phyloP scores from a whole-genome alignment of 2,797 vertebrate genomes.

The Brachyalestes nurse region DNA sequence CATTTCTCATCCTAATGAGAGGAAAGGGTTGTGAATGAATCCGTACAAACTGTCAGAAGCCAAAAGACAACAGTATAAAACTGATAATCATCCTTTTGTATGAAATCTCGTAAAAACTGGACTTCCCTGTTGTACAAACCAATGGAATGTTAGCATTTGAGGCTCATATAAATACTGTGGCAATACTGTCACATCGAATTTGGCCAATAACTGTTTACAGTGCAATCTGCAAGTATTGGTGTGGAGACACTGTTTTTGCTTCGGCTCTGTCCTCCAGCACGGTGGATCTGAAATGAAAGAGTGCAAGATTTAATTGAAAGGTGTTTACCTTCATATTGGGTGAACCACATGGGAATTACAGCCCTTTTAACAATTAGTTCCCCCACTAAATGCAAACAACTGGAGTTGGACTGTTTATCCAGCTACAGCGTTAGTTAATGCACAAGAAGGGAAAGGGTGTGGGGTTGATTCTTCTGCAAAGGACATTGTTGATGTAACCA shows the following conservation, averaged over 20 bases:
- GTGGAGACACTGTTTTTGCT: conserved; percentile 1
- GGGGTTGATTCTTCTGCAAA: not conserved
- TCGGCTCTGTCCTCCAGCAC: conserved; percentile 3
- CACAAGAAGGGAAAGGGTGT: not conserved
- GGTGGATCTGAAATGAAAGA: not conserved
- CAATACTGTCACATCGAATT: conserved; percentile 76
- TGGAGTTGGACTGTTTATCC: not conserved
- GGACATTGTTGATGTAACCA: not conserved
- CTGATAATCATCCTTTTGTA: conserved; percentile 59
- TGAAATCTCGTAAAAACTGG: conserved; percentile 59
- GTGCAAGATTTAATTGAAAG: not conserved
- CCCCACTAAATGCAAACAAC: not conserved
- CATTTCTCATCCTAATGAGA: conserved; percentile 34
- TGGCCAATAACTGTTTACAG: conserved; percentile 73
- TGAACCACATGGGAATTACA: conserved; percentile 1
- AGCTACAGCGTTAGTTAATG: not conserved
- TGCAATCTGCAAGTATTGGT: not conserved
- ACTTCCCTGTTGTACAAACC: conserved; percentile 68
- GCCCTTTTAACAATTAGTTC: not conserved
- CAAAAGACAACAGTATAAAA: conserved; percentile 72
- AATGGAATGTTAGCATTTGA: conserved; percentile 82
- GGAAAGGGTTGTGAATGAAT: conserved; percentile 35
- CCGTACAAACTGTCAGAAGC: conserved; percentile 68
- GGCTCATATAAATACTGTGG: conserved; percentile 77
- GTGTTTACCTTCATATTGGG: not conserved